Evolutionary conservation across 35 echinoderm and acorn worm species (phyloP), one percentile per base, ranked within the genome.

Genomic region (Lytechinus pictus): DNA sequence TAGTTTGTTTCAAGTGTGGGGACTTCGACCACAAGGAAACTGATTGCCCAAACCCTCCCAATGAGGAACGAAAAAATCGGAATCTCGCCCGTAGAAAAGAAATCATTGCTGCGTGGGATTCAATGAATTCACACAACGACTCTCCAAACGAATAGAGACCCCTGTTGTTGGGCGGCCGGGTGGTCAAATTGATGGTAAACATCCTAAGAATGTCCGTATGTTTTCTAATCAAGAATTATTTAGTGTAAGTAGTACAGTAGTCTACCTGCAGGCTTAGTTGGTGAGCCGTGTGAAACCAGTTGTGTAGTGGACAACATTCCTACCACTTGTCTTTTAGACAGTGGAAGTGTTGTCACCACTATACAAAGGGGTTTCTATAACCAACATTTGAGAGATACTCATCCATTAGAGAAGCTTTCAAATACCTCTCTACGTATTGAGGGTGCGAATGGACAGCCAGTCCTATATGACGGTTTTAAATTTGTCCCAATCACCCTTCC

Each of bases 291-390:
- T 52, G 90, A 92, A 44, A 52, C 90, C 53, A 19, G 8, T 24
- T 92, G 90, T 92, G 52, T 21, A 0, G 8, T 92, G 33, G 90
- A 21, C 3, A 52, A 92, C 52, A 44, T 92, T 52, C 9, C 33
- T 13, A 92, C 90, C 27, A 52, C 90, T 8, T 92, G 90, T 44
- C 21, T 92, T 6, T 52, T 92, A 28, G 90, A 92, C 5, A 92
- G 90, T 92, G 90, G 90, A 10, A 92, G 90, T 92, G 90, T 92
- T 13, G 90, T 92, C 53, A 92, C 90, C 51, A 92, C 90, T 9
- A 54, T 92, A 0, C 90, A 54, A 21, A 92, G 52, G 52, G 10
- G 8, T 28, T 92, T 92, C 29, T 87, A 87, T 44, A 16, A 87
- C 29, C 14, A 7, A 7, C 86, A 87, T 21, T 21, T 92, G 28